phyloP scores from a whole-genome alignment of 2,797 vertebrate species.

The Acrossocheilus fasciatus region DNA sequence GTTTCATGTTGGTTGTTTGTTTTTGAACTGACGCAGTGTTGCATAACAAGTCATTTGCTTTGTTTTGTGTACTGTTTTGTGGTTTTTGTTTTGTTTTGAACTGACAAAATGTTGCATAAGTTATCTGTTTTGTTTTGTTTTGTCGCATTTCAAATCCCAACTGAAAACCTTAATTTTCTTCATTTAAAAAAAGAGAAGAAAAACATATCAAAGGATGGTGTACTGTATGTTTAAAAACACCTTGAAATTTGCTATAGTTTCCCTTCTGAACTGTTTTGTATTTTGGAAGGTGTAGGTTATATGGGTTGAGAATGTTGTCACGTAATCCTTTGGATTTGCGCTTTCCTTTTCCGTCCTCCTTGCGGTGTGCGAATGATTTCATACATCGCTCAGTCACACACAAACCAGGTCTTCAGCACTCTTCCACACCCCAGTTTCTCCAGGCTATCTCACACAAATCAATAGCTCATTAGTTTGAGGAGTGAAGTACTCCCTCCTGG shows the following conservation, averaged over 20 bases:
- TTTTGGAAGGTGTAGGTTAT: not conserved
- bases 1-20: not conserved
- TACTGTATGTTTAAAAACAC: not conserved
- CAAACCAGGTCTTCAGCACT: slow-evolving; percentile 38
- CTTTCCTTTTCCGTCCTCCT: slow-evolving; percentile 4
- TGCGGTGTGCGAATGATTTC: slow-evolving; percentile 36
- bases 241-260: not conserved
- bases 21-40: not conserved
- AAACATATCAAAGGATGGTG: not conserved
- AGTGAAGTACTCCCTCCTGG: slow-evolving; percentile 65
- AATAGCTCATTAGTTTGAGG: slow-evolving; percentile 80
- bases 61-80: not conserved
- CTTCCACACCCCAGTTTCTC: slow-evolving; percentile 27
- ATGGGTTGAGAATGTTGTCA: not conserved
- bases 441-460: slow-evolving; percentile 69
- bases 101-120: too few species aligned
- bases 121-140: too few species aligned
- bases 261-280: not conserved
- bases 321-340: not conserved
- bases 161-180: not conserved
- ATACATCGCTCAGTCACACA: slow-evolving; percentile 45
- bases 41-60: too few species aligned
- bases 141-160: not conserved
- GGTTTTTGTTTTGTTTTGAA: not conserved
- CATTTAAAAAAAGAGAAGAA: too few species aligned